These are phyloP conservation scores for Stictocephala bisonia DNA, from an alignment of 2,888 invertebrate species.

Conservation along the genomic window DNA sequence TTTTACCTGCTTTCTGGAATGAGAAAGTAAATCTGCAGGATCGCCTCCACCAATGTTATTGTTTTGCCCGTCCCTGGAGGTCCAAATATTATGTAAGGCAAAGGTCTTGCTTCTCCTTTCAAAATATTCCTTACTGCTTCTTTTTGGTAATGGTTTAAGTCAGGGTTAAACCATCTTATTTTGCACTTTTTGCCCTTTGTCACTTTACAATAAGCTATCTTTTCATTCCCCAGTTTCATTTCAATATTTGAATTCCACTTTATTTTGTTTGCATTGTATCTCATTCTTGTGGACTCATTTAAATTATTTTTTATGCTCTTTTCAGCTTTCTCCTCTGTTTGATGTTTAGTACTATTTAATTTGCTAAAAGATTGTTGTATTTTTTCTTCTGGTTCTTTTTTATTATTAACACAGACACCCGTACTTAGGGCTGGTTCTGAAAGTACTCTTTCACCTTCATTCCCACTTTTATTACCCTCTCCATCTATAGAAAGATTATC, in stretches of 20 bases:
- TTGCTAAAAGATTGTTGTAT: no score
- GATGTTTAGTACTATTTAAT: no score
- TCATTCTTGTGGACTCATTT: no score
- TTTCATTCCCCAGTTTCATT: conserved; percentile 45
- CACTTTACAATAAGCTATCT: neutral
- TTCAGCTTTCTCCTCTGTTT: neutral
- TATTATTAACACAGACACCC: neutral
- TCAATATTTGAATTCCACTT: conserved; percentile 38
- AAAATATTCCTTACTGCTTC: conserved; percentile 82
- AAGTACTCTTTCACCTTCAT: no score
- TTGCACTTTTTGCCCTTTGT: conserved; percentile 23
- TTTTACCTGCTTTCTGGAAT: conserved; percentile 72
- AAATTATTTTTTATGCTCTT: neutral
- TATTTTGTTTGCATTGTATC: no score
- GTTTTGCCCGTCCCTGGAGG: conserved; percentile 94
- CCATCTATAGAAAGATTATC: no score
- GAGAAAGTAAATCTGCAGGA: conserved; percentile 79
- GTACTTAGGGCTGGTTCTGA: neutral
- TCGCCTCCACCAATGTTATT: conserved; percentile 84
- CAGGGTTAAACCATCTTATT: conserved; percentile 76
- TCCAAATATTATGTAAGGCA: conserved; percentile 86
- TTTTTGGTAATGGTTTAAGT: conserved; percentile 82
- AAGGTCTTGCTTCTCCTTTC: conserved; percentile 80
- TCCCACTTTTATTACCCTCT: no score
- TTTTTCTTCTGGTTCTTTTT: neutral